phyloP scores from a whole-genome alignment of 2,888 invertebrate genomes.

The Apantesis nais region DNA sequence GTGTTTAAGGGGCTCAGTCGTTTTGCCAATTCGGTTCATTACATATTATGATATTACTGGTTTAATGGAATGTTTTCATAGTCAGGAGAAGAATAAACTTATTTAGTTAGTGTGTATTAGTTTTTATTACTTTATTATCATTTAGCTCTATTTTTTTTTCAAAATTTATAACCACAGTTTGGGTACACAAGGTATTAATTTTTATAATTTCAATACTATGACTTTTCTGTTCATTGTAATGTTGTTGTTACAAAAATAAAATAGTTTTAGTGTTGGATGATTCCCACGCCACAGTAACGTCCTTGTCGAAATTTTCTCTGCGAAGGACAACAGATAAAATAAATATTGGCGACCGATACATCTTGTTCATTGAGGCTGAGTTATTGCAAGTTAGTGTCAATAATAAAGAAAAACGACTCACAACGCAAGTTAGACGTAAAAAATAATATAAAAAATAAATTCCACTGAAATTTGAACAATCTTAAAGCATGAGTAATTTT shows the following conservation, averaged over 20 bases:
- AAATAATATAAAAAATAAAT: background rate
- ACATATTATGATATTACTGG: constrained; percentile 9
- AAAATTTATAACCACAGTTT: background rate
- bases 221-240: background rate
- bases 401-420: background rate
- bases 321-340: background rate
- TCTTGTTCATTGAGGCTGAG: background rate
- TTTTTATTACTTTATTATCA: background rate
- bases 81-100: background rate
- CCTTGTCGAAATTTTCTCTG: background rate
- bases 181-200: background rate
- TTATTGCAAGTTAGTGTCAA: background rate
- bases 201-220: background rate
- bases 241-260: background rate
- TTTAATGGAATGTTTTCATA: constrained; percentile 6
- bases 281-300: background rate
- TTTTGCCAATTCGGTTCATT: constrained; percentile 7
- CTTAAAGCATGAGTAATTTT: background rate
- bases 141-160: background rate
- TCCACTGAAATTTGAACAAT: background rate
- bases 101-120: background rate
- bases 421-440: background rate
- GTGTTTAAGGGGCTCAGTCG: background rate
- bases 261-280: background rate
- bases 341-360: background rate